Conservation (phyloP, 92 coral and sea anemone species). For the Siderastrea siderea region DNA sequence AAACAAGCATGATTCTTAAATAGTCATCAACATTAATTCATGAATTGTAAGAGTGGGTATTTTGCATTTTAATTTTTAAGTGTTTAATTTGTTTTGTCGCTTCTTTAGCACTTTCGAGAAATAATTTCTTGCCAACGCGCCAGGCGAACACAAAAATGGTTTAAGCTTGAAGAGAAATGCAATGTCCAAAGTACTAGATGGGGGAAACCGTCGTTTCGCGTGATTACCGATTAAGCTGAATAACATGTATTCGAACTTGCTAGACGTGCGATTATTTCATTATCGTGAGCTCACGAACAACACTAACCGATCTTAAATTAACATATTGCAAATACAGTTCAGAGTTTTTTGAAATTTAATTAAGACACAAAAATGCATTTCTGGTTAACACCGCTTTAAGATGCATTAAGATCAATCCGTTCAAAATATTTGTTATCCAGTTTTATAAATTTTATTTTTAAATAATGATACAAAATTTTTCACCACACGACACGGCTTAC, state of each 20-base stretch:
- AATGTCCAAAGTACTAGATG: background rate
- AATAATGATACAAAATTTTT: too few relatives aligned
- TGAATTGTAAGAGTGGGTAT: background rate
- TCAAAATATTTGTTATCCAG: too few relatives aligned
- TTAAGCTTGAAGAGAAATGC: background rate
- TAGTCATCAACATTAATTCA: background rate
- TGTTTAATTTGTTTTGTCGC: background rate
- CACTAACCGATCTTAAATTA: background rate
- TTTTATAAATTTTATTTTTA: too few relatives aligned
- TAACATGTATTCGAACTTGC: background rate
- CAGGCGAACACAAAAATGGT: background rate
- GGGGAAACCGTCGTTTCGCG: background rate
- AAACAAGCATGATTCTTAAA: background rate
- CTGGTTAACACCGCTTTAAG: too few relatives aligned
- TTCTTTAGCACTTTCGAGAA: background rate
- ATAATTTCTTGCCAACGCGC: too few relatives aligned
- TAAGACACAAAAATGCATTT: too few relatives aligned
- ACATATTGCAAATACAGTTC: too few relatives aligned
- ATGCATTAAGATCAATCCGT: too few relatives aligned
- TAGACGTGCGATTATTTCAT: background rate
- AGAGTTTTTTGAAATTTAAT: too few relatives aligned
- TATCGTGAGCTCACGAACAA: background rate
- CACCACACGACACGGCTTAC: too few relatives aligned
- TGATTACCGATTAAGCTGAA: too few relatives aligned
- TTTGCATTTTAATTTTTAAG: background rate